Base-by-base conservation (phyloP, 2,113 vertebrate genomes). In the Sporophila hypoxantha region DNA sequence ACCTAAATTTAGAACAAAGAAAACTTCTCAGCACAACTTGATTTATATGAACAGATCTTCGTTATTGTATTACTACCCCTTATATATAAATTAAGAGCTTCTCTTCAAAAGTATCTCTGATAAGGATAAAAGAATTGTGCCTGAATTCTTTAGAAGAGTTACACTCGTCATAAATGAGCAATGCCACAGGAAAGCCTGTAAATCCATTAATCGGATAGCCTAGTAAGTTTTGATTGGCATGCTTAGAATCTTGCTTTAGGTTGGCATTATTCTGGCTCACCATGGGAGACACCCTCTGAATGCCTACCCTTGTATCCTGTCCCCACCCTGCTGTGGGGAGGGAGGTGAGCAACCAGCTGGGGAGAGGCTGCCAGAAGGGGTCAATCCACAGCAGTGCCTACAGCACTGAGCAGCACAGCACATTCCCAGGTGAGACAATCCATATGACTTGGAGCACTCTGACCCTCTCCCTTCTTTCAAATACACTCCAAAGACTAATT, bases 281-380 rank as follows among this genome's bases (percentile, higher is more conserved):
- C 21, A 25, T 17, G 44, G 44, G 60, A 81, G 62, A 66, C 4
- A 41, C 2, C 19, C 25, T 55, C 11, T 36, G 14, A 69, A 76
- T 0, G 3, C 32, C 25, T 22, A 22, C 17, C 14, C 17, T 78
- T 41, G 37, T 19, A 37, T 74, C 34, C 30, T 39, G 22, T 47
- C 8, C 17, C 23, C 8, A 23, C 6, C 8, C 17, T 3, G 0
- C 69, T 29, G 27, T 0, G 4, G 15, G 26, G 27, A n/a, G n/a
- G 17, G 1, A 6, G 65, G 20, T 0, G 3, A 71, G 57, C 2
- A 9, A 49, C 8, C 8, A 12, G 12, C 9, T 1, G 0, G 14
- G 21, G n/a, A 3, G 42, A 17, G 12, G 36, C 32, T 42, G 29
- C 7, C 18, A 57, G 23, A 37, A 3, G 1, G 8, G 14, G 2